Base-by-base conservation (phyloP, 2,797 vertebrate genomes). In the Galaxias olidus region DNA sequence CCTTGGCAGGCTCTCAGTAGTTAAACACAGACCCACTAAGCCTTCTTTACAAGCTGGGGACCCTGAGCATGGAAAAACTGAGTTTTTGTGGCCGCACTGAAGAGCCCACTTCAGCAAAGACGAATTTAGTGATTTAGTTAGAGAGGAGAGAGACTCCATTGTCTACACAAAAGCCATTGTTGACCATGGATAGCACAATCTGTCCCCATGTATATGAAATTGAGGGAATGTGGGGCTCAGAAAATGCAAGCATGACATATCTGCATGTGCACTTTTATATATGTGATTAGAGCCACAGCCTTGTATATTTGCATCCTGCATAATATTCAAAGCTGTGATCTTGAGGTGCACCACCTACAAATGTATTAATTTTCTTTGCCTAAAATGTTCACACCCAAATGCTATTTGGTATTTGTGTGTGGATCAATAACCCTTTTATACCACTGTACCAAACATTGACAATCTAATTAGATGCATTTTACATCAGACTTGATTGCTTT, bases 1-100 rank as follows among this genome's bases (percentile, higher is more conserved):
- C 67, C 84, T 86, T 92, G 92, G 90, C 90, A 65, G 77, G 57
- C 84, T 89, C 88, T 92, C 88, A 91, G 86, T 86, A 90, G 87
- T 92, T 92, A 90, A 90, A 92, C 89, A 90, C 87, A 87, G 90
- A 88, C 83, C 83, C 78, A 73, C 82, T 89, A 88, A 90, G 86
- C 85, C 80, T 85, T 65, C 84, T 88, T 90, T 90, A 88, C 88
- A 84, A 89, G 86, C 77, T 72, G 78, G 80, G 77, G 84, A 90
- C 83, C 86, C 77, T 69, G 78, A 87, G 85, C 86, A 89, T 84
- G 89, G 87, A 90, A 90, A 90, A 90, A 85, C 71, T 81, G 81
- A 84, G 82, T 41, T 65, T 78, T 79, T 85, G 82, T 72, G 78
- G 80, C 74, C 62, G 65, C 51, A 20, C 59, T 13, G 51, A 83